A percentile compares a stretch with the other conserved stretches of the same genome.
These are phyloP conservation scores for Thymelicus acteon DNA, from an alignment of 2,888 invertebrate genomes.

Conservation along the genomic window DNA sequence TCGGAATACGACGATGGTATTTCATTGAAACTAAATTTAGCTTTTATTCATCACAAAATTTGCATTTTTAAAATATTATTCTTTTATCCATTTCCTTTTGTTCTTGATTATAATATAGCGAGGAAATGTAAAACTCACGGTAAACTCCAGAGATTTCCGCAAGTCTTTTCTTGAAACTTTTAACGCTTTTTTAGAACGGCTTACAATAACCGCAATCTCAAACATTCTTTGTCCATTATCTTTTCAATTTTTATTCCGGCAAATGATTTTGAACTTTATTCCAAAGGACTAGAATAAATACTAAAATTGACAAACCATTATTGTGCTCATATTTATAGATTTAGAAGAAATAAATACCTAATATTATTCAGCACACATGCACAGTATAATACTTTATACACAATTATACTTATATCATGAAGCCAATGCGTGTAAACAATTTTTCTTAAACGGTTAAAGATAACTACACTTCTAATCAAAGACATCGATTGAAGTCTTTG, in stretches of 20 bases:
- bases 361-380: too few relatives aligned
- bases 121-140: constrained; percentile 20
- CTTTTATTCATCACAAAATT: too few relatives aligned
- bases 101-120: constrained; percentile 10
- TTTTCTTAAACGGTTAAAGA: background rate
- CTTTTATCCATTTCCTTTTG: background rate
- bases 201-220: constrained; percentile 4
- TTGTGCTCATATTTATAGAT: too few relatives aligned
- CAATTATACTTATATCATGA: too few relatives aligned
- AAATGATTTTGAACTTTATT: background rate
- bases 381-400: too few relatives aligned
- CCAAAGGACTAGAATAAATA: background rate
- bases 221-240: constrained; percentile 4
- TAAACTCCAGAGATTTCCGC: constrained; percentile 10
- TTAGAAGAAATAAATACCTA: too few relatives aligned
- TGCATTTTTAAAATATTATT: too few relatives aligned
- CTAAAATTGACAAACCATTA: background rate
- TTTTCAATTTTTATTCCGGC: background rate
- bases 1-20: too few relatives aligned
- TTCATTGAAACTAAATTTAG: too few relatives aligned
- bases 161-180: constrained; percentile 1
- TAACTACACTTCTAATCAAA: constrained; percentile 9
- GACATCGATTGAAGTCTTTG: constrained; percentile 22
- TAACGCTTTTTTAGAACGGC: background rate
- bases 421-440: too few relatives aligned